Conservation (phyloP, 2,888 invertebrate species). For the Folsomia manolachei region DNA sequence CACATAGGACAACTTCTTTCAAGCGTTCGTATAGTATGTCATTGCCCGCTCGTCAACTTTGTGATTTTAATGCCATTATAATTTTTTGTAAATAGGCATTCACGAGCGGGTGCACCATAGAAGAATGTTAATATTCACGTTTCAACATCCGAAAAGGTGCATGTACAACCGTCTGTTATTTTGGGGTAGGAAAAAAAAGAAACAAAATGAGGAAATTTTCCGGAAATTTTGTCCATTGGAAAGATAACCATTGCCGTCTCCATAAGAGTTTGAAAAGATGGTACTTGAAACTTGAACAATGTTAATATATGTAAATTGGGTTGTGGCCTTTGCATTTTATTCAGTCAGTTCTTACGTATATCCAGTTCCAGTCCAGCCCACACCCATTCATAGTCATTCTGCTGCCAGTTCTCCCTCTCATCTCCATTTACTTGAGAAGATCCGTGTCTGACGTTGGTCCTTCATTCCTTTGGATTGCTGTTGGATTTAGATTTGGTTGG, state of each 20-base stretch:
- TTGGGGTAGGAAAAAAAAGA: no score
- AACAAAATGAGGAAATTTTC: not conserved
- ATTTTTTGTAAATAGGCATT: no score
- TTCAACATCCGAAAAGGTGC: no score
- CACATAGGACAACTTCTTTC: no score
- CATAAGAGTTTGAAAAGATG: not conserved
- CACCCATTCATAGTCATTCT: not conserved
- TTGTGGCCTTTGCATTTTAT: constrained; percentile 1
- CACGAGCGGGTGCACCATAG: no score
- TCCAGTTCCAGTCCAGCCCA: not conserved
- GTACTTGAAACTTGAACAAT: constrained; percentile 8
- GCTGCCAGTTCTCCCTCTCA: not conserved
- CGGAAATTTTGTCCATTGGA: not conserved
- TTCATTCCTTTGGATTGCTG: not conserved
- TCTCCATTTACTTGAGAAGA: not conserved
- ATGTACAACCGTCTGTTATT: no score
- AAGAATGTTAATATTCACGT: no score
- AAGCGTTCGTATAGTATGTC: no score
- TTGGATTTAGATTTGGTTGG: not conserved
- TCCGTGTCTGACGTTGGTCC: not conserved
- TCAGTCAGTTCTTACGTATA: no score
- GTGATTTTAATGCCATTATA: no score
- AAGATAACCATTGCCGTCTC: not conserved
- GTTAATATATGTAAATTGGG: constrained; percentile 14
- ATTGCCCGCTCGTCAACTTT: no score